Evolutionary conservation across 2,113 vertebrate species (phyloP).

Genomic region (Piliocolobus tephrosceles): DNA sequence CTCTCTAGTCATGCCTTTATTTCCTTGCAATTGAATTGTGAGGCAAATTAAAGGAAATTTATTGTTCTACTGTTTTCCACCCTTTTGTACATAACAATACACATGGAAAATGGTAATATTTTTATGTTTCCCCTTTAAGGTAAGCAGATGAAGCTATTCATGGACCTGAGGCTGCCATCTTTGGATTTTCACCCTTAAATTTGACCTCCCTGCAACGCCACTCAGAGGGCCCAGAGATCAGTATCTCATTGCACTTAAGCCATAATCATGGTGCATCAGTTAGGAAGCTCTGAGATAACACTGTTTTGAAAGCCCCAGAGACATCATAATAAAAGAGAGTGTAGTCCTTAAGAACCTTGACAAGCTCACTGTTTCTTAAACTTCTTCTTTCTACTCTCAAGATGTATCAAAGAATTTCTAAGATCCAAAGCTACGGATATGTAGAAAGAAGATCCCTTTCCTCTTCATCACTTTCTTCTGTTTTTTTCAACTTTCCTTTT

Average conservation of each 20-base stretch:
- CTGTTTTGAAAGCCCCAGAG: neutral
- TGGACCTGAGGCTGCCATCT: neutral
- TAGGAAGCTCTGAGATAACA: neutral
- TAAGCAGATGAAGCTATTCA: neutral
- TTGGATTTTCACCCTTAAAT: no score
- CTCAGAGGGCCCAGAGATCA: neutral
- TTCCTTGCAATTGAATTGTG: neutral
- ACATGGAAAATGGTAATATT: neutral
- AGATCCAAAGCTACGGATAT: neutral
- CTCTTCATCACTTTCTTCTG: neutral
- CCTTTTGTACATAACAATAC: neutral
- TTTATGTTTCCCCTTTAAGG: neutral
- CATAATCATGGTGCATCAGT: accelerated
- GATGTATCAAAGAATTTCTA: neutral
- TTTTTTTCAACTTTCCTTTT: neutral
- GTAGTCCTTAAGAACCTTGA: neutral
- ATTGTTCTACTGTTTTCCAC: neutral
- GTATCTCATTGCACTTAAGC: neutral
- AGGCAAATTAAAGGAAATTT: slow-evolving; percentile 5
- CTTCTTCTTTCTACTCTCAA: neutral
- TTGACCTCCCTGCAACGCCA: neutral
- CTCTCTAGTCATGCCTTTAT: neutral
- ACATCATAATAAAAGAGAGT: neutral
- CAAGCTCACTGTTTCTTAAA: neutral
- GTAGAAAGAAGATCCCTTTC: neutral